A percentile compares a stretch with the other conserved stretches of the same genome.
Evolutionary conservation across 2,113 vertebrate species (phyloP).

Genomic region (Hucho hucho): DNA sequence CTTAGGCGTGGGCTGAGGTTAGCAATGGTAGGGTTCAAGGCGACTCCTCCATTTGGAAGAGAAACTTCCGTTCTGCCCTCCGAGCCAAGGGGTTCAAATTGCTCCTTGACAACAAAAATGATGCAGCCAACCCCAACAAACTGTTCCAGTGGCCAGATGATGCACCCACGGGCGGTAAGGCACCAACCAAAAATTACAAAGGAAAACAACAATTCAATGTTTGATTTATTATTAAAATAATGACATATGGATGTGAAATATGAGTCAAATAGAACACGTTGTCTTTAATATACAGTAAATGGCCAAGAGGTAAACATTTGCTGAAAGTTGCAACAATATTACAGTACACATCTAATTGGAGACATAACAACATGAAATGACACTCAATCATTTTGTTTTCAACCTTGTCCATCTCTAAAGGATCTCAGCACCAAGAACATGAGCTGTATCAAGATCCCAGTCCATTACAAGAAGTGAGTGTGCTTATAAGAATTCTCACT

Average conservation of each 20-base stretch:
- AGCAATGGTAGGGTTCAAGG: slow-evolving; percentile 65
- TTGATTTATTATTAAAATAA: too few species aligned
- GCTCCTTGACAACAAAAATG: slow-evolving; percentile 74
- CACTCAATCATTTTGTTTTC: not conserved
- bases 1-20: slow-evolving; percentile 81
- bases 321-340: too few species aligned
- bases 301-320: too few species aligned
- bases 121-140: slow-evolving; percentile 79
- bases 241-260: too few species aligned
- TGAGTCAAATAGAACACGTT: too few species aligned
- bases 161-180: not conserved
- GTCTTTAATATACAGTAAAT: too few species aligned
- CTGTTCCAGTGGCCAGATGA: slow-evolving; percentile 70
- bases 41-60: slow-evolving; percentile 83
- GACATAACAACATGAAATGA: not conserved
- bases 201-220: too few species aligned
- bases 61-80: slow-evolving; percentile 88
- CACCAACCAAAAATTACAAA: too few species aligned
- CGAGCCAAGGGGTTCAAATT: slow-evolving; percentile 73
- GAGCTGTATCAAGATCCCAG: slow-evolving; percentile 5
- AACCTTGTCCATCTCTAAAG: slow-evolving; percentile 27
- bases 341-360: too few species aligned
- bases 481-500: too few species aligned
- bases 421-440: slow-evolving; percentile 32
- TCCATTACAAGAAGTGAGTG: slow-evolving; percentile 49